Conservation (phyloP, 2,888 invertebrate genomes). For the Lamellibrachia satsuma region DNA sequence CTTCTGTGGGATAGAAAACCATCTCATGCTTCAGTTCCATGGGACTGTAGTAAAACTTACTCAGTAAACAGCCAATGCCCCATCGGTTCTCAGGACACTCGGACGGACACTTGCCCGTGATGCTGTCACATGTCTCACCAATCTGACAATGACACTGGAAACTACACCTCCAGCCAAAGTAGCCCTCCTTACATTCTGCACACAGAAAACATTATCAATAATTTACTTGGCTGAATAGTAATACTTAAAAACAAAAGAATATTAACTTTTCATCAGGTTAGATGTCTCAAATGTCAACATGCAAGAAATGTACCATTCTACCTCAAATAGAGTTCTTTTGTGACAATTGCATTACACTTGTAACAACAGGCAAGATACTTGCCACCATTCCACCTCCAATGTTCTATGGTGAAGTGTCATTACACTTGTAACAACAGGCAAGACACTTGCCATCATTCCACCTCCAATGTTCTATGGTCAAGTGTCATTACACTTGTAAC, state of each 20-base stretch:
- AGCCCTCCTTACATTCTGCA: constrained; percentile 40
- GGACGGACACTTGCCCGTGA: constrained; percentile 37
- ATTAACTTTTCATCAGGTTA: neutral
- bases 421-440: too few relatives aligned
- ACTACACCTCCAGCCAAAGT: constrained; percentile 44
- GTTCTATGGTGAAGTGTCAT: too few relatives aligned
- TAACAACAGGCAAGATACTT: too few relatives aligned
- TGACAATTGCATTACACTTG: too few relatives aligned
- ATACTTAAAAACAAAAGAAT: neutral
- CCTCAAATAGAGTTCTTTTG: too few relatives aligned
- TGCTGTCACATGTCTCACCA: constrained; percentile 33
- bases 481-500: too few relatives aligned
- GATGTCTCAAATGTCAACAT: too few relatives aligned
- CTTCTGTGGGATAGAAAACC: neutral
- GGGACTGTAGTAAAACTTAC: constrained; percentile 30
- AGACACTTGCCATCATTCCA: too few relatives aligned
- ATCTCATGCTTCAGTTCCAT: constrained; percentile 36
- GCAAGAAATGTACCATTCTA: too few relatives aligned
- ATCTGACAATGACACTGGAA: constrained; percentile 39
- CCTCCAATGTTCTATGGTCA: too few relatives aligned
- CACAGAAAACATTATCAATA: neutral
- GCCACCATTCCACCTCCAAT: too few relatives aligned
- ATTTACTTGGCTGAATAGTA: neutral
- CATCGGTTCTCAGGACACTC: constrained; percentile 35
- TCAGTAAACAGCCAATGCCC: constrained; percentile 42